Conservation (phyloP, 2,113 vertebrate genomes). For the Sus scrofa region DNA sequence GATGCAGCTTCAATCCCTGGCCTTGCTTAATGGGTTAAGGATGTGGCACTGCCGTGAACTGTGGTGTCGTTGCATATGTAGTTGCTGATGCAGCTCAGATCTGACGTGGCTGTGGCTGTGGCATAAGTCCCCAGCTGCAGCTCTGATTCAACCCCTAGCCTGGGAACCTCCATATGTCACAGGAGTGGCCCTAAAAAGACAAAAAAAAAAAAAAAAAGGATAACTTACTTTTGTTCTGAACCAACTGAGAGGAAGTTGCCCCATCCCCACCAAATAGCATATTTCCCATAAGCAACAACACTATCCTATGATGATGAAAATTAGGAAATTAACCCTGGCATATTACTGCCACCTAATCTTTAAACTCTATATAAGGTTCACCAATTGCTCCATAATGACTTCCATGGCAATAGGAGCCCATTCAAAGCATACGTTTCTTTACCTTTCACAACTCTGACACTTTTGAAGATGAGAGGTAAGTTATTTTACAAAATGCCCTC, state of each 20-base stretch:
- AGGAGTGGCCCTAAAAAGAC: no score
- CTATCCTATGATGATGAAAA: background rate
- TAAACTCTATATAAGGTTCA: background rate
- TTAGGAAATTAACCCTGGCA: background rate
- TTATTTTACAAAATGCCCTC: background rate
- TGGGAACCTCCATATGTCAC: no score
- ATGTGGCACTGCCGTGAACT: no score
- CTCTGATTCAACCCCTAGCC: no score
- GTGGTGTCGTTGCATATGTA: no score
- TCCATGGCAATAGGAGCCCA: background rate
- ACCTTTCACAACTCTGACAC: background rate
- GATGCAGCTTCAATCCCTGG: no score
- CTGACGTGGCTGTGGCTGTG: no score
- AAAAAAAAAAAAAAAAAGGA: background rate
- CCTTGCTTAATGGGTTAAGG: no score
- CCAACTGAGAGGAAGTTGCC: background rate
- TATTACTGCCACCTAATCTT: background rate
- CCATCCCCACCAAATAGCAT: background rate
- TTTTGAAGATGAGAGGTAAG: background rate
- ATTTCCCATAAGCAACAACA: background rate
- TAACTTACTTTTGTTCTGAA: background rate
- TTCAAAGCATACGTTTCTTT: constrained; percentile 1
- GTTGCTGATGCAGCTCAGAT: no score
- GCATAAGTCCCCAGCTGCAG: no score
- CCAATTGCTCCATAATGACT: background rate